Conservation (phyloP, 2,888 invertebrate species). For the Andrena minutula region DNA sequence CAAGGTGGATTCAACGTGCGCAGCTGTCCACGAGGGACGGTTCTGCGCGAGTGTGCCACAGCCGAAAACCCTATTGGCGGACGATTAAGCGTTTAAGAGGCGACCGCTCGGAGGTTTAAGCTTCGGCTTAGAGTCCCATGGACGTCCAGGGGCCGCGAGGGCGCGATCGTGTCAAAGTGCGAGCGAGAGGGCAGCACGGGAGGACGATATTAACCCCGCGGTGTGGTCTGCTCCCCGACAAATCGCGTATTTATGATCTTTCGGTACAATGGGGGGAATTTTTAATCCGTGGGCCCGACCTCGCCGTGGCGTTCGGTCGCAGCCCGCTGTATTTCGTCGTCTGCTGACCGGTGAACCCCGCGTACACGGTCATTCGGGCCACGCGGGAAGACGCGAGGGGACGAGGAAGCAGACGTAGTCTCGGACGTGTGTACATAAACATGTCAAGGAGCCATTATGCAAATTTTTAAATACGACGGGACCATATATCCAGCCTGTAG, state of each 20-base stretch:
- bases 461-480: constrained; percentile 84
- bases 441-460: constrained; percentile 83
- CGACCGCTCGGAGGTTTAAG: constrained; percentile 74
- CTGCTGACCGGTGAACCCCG: constrained; percentile 64
- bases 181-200: constrained; percentile 29
- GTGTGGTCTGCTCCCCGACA: constrained; percentile 80
- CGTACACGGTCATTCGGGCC: constrained; percentile 61
- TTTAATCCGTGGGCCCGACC: constrained; percentile 77
- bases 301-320: constrained; percentile 58
- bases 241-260: constrained; percentile 83
- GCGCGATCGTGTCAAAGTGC: constrained; percentile 37
- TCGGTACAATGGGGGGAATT: constrained; percentile 79
- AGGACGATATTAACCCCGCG: constrained; percentile 71
- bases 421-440: constrained; percentile 81
- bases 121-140: constrained; percentile 65
- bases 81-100: constrained; percentile 77
- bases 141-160: constrained; percentile 12
- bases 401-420: constrained; percentile 31
- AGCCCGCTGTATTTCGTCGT: constrained; percentile 76
- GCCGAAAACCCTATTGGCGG: constrained; percentile 66
- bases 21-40: constrained; percentile 9
- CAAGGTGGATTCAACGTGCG: constrained; percentile 17
- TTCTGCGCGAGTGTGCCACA: constrained; percentile 7
- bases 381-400: constrained; percentile 5
- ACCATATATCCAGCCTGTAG: constrained; percentile 79